Conservation (phyloP, 92 coral and sea anemone genomes). For the Umimayanthus chanpuru region DNA sequence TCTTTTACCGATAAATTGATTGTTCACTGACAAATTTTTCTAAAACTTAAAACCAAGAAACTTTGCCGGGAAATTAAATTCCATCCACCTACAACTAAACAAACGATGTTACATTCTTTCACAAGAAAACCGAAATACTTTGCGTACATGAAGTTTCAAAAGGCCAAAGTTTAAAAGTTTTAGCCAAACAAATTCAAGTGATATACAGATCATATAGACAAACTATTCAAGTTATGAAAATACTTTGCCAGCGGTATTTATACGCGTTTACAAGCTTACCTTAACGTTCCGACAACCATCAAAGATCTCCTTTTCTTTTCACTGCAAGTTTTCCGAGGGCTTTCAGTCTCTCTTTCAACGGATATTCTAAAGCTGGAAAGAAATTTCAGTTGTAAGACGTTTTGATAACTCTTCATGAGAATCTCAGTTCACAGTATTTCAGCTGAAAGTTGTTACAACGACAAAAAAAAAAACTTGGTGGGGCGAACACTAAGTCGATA, state of each 20-base stretch:
- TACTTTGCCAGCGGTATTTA: not conserved
- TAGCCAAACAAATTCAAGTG: no score
- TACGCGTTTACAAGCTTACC: not conserved
- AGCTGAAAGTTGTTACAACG: no score
- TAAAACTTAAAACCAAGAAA: no score
- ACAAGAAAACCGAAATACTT: no score
- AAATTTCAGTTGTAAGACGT: not conserved
- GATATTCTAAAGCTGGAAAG: slow-evolving; percentile 70
- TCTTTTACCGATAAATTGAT: not conserved
- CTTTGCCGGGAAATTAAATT: no score
- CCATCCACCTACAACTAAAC: no score
- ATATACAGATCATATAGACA: not conserved
- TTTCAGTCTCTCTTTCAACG: slow-evolving; percentile 69
- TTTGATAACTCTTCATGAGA: not conserved
- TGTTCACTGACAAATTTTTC: no score
- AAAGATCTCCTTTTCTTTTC: slow-evolving; percentile 44
- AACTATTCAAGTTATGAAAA: not conserved
- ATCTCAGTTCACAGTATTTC: not conserved
- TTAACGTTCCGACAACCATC: slow-evolving; percentile 10
- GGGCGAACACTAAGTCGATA: no score
- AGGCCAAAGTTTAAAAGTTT: no score
- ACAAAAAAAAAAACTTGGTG: no score
- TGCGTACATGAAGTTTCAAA: no score
- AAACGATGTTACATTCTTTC: no score
- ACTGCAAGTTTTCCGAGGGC: slow-evolving; percentile 52